phyloP scores from a whole-genome alignment of 2,888 invertebrate species.

The Eugnorisma glareosa region DNA sequence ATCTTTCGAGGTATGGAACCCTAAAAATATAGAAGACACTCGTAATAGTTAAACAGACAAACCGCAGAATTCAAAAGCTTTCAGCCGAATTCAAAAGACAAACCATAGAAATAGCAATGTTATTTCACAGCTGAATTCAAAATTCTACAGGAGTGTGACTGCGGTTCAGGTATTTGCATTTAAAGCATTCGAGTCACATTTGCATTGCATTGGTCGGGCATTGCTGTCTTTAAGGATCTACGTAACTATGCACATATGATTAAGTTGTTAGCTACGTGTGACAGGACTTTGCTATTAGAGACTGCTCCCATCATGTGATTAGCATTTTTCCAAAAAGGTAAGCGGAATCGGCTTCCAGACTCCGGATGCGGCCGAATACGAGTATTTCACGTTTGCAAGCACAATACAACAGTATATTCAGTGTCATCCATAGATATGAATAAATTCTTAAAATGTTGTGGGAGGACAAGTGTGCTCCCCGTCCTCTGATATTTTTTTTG shows the following conservation, averaged over 20 bases:
- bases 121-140: conserved; percentile 1
- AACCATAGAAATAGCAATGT: background rate
- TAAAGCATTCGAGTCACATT: conserved; percentile 21
- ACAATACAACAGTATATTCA: too few species aligned
- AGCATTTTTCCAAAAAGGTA: background rate
- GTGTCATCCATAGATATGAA: too few species aligned
- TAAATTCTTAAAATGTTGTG: too few species aligned
- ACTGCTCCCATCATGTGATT: background rate
- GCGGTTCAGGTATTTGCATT: conserved; percentile 29
- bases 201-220: conserved; percentile 6
- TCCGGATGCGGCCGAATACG: too few species aligned
- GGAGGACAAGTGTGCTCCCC: too few species aligned
- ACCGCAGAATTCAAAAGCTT: too few species aligned
- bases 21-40: background rate
- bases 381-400: too few species aligned
- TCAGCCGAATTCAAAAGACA: too few species aligned
- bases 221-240: background rate
- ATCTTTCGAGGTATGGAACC: too few species aligned
- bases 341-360: too few species aligned
- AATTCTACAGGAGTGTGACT: conserved; percentile 11
- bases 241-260: conserved; percentile 4
- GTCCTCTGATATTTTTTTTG: too few species aligned
- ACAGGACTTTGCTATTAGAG: conserved; percentile 22
- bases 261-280: background rate
- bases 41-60: background rate